Base-by-base conservation (phyloP, 2,888 invertebrate genomes). In the Homarus gammarus region DNA sequence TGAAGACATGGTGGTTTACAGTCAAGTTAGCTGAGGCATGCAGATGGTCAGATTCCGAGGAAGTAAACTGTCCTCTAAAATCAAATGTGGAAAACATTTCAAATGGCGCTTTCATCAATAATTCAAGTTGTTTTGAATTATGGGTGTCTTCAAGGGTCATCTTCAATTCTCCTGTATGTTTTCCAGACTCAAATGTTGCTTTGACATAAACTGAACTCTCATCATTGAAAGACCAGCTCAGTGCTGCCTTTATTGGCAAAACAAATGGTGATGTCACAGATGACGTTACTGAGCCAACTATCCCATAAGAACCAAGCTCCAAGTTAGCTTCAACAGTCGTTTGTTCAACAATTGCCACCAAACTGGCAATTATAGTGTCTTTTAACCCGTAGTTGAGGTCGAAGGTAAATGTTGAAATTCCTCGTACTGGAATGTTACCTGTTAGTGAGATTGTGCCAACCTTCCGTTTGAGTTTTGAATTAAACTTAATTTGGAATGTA, bases 261-360 rank as follows among this genome's bases (percentile, higher is more conserved):
- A 68, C 61, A 38, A 61, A 87, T 12, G 87, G 87, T 1, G 87
- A 87, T 49, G 87, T 61, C 2, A 82, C n/a, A 2, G 64, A 81
- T 18, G 49, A 18, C 40, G 12, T 73, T 31, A 51, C 10, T 5
- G 79, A 38, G n/a, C 81, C 38, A 33, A 61, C 36, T 22, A 33
- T 75, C 5, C 31, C 44, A 15, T 61, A 6, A 6, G 87, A 27
- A 3, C 38, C 73, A 31, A 87, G 3, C 22, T 82, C 82, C 22
- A 87, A 12, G 27, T 36, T 22, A 6, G 6, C 27, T 6, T 82
- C 36, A 1, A 87, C 22, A n/a, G 18, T 22, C 1, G 81, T 82
- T 33, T 87, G 75, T 38, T 83, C 88, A 40, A 88, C 3, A 33
- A 68, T 27, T 18, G 44, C 33, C 1, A 15, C 27, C 33, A 84